phyloP scores from a whole-genome alignment of 2,888 invertebrate genomes.

The Aleiodes testaceus region DNA sequence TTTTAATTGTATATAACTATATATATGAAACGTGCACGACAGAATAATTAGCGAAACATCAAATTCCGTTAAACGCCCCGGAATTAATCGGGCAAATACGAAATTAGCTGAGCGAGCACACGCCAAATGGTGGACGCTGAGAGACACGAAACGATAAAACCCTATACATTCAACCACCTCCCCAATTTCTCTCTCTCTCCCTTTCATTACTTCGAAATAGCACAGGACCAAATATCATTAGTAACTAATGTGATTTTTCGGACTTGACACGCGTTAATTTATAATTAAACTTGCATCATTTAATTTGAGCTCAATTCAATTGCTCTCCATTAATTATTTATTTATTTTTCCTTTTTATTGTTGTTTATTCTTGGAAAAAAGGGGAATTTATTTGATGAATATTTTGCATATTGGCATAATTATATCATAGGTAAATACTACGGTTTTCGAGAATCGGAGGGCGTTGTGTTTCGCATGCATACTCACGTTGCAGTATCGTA shows the following conservation, averaged over 20 bases:
- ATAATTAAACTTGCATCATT: conserved; percentile 28
- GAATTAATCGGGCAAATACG: conserved; percentile 69
- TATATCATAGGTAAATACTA: conserved; percentile 12
- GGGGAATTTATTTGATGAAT: neutral
- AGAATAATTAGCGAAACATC: conserved; percentile 69
- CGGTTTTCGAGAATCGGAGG: neutral
- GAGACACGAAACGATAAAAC: conserved; percentile 32
- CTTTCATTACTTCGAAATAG: conserved; percentile 47
- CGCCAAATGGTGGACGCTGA: conserved; percentile 40
- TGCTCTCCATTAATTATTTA: conserved; percentile 16
- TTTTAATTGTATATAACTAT: too few species aligned
- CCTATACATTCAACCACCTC: neutral
- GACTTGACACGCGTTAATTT: conserved; percentile 38
- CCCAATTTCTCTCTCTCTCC: conserved; percentile 1
- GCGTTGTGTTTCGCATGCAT: conserved; percentile 34
- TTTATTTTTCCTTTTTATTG: neutral
- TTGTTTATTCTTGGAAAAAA: neutral
- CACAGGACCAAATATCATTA: conserved; percentile 65
- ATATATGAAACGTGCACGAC: conserved; percentile 56
- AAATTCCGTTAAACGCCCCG: conserved; percentile 67
- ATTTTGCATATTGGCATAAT: neutral
- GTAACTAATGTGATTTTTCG: conserved; percentile 67
- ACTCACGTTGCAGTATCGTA: conserved; percentile 61
- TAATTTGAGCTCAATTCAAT: conserved; percentile 11
- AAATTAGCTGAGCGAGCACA: conserved; percentile 63